phyloP scores from a whole-genome alignment of 2,797 vertebrate genomes.

The Xenops minutus region DNA sequence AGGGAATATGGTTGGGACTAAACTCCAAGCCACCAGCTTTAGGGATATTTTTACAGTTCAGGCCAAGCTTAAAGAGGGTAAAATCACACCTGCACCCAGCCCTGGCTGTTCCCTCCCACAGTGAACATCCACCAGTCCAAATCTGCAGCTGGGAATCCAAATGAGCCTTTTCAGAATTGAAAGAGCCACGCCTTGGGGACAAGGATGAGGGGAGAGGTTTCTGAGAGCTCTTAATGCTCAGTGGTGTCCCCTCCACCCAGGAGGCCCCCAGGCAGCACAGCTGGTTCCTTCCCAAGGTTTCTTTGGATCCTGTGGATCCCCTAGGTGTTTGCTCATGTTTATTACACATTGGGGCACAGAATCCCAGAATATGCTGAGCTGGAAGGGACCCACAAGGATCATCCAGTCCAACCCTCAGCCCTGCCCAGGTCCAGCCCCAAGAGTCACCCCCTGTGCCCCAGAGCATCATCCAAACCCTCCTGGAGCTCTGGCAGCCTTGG shows the following conservation, averaged over 20 bases:
- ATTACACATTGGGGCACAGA: background rate
- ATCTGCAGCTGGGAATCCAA: background rate
- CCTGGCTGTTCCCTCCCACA: background rate
- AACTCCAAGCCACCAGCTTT: background rate
- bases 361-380: background rate
- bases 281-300: background rate
- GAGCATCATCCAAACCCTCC: background rate
- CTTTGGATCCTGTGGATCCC: background rate
- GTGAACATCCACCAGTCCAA: background rate
- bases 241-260: accelerated
- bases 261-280: background rate
- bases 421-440: background rate
- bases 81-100: background rate
- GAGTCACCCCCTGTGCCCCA: background rate
- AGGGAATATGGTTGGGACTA: accelerated
- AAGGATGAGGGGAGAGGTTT: background rate
- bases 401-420: background rate
- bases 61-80: background rate
- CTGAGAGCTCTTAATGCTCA: background rate
- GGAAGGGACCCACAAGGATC: background rate
- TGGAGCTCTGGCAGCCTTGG: background rate
- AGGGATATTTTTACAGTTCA: background rate
- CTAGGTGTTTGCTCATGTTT: background rate
- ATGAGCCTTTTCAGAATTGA: background rate
- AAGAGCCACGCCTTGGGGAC: background rate